A percentile compares a stretch with the other conserved stretches of the same genome.
Conservation (phyloP, 2,797 vertebrate genomes). For the Pangasius krempfi region DNA sequence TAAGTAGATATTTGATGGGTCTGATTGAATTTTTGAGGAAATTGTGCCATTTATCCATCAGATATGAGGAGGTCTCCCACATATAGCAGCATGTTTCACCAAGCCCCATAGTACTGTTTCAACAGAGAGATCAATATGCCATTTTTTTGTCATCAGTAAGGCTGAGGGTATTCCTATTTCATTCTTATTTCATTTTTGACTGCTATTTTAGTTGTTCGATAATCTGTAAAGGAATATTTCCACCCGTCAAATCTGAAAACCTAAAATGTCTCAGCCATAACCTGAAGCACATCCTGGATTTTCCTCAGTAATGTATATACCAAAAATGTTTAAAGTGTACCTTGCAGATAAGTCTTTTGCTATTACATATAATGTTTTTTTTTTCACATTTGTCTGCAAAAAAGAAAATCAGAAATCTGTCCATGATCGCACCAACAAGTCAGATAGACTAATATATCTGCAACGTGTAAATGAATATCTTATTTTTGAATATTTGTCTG, state of each 20-base stretch:
- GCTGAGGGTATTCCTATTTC: neutral
- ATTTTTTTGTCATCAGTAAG: neutral
- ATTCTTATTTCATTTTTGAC: neutral
- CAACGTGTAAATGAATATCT: neutral
- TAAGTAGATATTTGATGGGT: neutral
- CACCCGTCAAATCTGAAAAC: neutral
- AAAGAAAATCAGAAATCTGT: neutral
- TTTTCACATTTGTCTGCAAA: neutral
- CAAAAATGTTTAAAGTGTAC: neutral
- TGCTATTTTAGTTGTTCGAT: neutral
- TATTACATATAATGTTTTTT: neutral
- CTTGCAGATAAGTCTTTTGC: neutral
- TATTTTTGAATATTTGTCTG: constrained; percentile 1
- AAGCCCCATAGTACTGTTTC: neutral
- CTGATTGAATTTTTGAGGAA: neutral
- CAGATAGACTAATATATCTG: neutral
- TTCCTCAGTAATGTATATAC: neutral
- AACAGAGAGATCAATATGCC: neutral
- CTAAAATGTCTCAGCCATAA: neutral
- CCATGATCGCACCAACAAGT: neutral
- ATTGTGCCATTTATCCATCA: neutral
- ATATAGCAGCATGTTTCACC: neutral
- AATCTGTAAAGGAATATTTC: neutral
- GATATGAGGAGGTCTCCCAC: neutral
- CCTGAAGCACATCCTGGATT: neutral